Evolutionary conservation across 1,140 invertebrate species (phyloP).

Genomic region (Telenomus remus): DNA sequence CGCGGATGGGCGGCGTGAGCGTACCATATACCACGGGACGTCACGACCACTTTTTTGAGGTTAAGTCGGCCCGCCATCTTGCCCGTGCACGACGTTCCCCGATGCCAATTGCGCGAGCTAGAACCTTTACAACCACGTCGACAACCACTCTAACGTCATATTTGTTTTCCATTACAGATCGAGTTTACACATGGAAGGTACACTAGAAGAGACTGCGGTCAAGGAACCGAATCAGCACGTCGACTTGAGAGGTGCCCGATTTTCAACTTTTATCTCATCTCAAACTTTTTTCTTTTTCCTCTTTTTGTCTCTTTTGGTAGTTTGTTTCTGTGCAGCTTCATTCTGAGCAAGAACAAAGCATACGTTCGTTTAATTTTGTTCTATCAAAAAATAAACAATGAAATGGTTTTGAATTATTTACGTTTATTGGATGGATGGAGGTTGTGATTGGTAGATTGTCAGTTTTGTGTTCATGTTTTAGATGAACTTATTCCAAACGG

Average conservation of each 20-base stretch:
- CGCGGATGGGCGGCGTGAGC: conserved; percentile 19
- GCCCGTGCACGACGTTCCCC: conserved; percentile 16
- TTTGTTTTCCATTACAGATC: conserved; percentile 23
- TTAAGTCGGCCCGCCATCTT: conserved; percentile 33
- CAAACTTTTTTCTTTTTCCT: conserved; percentile 17
- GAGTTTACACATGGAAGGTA: conserved; percentile 71
- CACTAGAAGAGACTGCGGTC: conserved; percentile 69
- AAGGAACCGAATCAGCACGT: conserved; percentile 69
- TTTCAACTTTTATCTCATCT: conserved; percentile 3
- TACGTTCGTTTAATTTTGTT: no score
- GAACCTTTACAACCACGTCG: conserved; percentile 24
- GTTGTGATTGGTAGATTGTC: neutral
- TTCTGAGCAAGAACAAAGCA: no score
- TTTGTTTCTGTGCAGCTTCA: no score
- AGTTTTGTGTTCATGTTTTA: conserved; percentile 25
- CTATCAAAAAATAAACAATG: no score
- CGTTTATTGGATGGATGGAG: neutral
- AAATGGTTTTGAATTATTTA: no score
- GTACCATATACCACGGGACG: neutral
- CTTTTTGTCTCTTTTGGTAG: neutral
- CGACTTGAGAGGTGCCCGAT: conserved; percentile 65
- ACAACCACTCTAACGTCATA: neutral
- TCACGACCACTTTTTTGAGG: conserved; percentile 13
- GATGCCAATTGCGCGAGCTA: neutral
- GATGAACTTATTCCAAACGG: conserved; percentile 70